phyloP scores from a whole-genome alignment of 2,888 invertebrate species.

The Timema cristinae region DNA sequence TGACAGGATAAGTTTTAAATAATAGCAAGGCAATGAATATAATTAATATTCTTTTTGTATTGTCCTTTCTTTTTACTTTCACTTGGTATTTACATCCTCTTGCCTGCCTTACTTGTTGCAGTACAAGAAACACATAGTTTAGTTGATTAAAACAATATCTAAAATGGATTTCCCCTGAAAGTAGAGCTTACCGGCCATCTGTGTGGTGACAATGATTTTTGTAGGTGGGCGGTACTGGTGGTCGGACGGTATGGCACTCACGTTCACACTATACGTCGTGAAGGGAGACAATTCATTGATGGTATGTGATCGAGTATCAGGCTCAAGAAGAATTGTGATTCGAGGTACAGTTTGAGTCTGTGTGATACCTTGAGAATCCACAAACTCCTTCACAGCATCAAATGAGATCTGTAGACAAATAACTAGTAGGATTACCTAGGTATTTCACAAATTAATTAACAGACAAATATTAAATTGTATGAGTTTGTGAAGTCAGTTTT shows the following conservation, averaged over 20 bases:
- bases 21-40: no score
- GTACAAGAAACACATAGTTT: no score
- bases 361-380: slow-evolving; percentile 88
- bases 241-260: slow-evolving; percentile 83
- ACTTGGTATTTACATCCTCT: no score
- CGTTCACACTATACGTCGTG: slow-evolving; percentile 91
- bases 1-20: no score
- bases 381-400: slow-evolving; percentile 89
- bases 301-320: slow-evolving; percentile 66
- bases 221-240: slow-evolving; percentile 82
- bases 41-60: no score
- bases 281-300: slow-evolving; percentile 89
- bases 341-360: slow-evolving; percentile 79
- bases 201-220: slow-evolving; percentile 89
- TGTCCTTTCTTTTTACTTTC: no score
- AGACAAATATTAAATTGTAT: background rate
- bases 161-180: no score
- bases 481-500: no score
- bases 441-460: slow-evolving; percentile 8
- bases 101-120: no score
- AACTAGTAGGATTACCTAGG: background rate
- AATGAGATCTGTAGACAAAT: slow-evolving; percentile 61
- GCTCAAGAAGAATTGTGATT: slow-evolving; percentile 67
- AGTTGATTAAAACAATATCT: no score
- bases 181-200: slow-evolving; percentile 67